Conservation (phyloP, 2,888 invertebrate species). For the Heliconius erato region DNA sequence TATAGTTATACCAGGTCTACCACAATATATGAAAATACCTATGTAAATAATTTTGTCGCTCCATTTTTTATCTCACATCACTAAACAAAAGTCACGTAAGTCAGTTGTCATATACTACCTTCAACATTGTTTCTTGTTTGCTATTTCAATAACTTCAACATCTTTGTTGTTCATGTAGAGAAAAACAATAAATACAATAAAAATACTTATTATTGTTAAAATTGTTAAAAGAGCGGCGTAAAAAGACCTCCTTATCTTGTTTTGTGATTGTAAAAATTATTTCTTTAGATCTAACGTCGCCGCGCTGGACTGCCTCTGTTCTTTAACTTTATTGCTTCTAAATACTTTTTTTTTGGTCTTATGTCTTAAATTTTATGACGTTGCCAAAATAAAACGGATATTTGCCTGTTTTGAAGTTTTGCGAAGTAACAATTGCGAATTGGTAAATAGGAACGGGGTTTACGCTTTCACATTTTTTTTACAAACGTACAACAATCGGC, state of each 20-base stretch:
- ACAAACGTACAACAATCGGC: background rate
- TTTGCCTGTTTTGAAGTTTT: slow-evolving; percentile 32
- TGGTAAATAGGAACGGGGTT: slow-evolving; percentile 47
- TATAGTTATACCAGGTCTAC: background rate
- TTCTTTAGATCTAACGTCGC: slow-evolving; percentile 42
- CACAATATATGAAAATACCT: background rate
- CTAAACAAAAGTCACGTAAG: slow-evolving; percentile 2
- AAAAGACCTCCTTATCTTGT: slow-evolving; percentile 51
- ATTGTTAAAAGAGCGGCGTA: slow-evolving; percentile 41
- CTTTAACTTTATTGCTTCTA: slow-evolving; percentile 47
- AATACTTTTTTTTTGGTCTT: slow-evolving; percentile 32
- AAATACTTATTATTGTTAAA: slow-evolving; percentile 50
- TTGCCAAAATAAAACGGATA: slow-evolving; percentile 41
- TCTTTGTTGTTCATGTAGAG: slow-evolving; percentile 23
- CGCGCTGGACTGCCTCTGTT: slow-evolving; percentile 47
- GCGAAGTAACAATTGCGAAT: slow-evolving; percentile 45
- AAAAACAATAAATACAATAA: slow-evolving; percentile 48
- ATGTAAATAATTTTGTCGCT: background rate
- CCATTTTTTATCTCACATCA: background rate
- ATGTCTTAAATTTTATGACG: slow-evolving; percentile 38
- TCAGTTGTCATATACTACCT: slow-evolving; percentile 20
- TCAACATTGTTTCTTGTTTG: background rate
- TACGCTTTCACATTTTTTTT: slow-evolving; percentile 31
- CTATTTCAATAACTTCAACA: slow-evolving; percentile 14
- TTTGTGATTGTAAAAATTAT: slow-evolving; percentile 33